phyloP scores from a whole-genome alignment of 2,888 invertebrate genomes.

The Esperia sulphurella region DNA sequence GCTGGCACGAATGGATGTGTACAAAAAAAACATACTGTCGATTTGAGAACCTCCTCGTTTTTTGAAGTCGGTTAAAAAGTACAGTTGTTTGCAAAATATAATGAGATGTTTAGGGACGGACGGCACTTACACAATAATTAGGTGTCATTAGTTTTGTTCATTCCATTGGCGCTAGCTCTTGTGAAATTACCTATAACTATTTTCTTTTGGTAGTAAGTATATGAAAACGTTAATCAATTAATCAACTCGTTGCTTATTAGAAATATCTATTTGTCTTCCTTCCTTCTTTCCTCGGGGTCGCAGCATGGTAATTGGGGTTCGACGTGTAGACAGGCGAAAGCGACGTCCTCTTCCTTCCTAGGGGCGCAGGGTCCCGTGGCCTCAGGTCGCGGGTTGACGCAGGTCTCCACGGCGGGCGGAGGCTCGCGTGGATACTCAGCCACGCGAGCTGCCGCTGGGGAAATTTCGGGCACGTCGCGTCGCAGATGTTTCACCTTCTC shows the following conservation, averaged over 20 bases:
- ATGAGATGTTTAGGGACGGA: no score
- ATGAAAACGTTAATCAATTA: no score
- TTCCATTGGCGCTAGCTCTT: no score
- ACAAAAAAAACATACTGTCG: no score
- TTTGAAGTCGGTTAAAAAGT: no score
- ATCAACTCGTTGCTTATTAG: background rate
- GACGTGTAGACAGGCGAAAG: conserved; percentile 57
- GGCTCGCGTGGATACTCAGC: conserved; percentile 38
- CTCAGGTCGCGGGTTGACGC: conserved; percentile 38
- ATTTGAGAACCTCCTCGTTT: no score
- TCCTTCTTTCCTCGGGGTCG: conserved; percentile 34
- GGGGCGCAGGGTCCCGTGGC: conserved; percentile 39
- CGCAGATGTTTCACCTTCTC: conserved; percentile 55
- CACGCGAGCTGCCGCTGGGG: conserved; percentile 52
- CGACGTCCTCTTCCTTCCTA: conserved; percentile 54
- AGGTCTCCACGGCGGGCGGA: conserved; percentile 35
- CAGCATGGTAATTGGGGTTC: conserved; percentile 53
- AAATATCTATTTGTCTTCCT: conserved; percentile 1
- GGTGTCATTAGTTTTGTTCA: no score
- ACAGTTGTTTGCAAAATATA: no score
- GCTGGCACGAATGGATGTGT: no score
- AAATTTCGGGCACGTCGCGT: conserved; percentile 52
- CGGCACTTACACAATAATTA: no score
- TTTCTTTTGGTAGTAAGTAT: no score
- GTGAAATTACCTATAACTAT: no score